Base-by-base conservation (phyloP, 1,140 invertebrate species). In the Helicoverpa armigera region DNA sequence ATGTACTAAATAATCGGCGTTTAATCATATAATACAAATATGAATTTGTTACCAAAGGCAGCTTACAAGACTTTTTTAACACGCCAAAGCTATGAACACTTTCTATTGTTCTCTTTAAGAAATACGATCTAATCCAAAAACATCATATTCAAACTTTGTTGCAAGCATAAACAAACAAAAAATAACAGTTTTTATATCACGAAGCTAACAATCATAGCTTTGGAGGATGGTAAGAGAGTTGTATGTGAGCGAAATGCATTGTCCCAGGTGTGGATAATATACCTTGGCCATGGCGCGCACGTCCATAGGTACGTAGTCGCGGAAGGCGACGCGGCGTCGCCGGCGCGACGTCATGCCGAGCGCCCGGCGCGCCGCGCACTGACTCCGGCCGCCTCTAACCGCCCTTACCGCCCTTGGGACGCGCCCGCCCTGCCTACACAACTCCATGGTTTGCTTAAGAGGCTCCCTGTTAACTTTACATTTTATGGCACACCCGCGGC, bases 261-360 rank as follows among this genome's bases (percentile, higher is more conserved):
- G 5, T 43, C 35, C 35, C 5, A 9, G 35, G 35, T 43, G 35
- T 5, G 43, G 23, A 13, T n/a, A 18, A 13, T 31, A 29, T 77
- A 94, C 93, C 94, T 93, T 94, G 63, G 94, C 92, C 94, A 95
- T 95, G 70, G 92, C 91, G 58, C 90, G 89, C 72, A 94, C 86
- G 83, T 95, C 94, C 91, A 95, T 91, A 35, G 90, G 94, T 80
- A 94, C 85, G 83, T 95, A 95, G 87, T 95, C 94, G 90, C 92
- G 89, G 61, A 94, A 95, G 56, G 89, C 92, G 86, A 95, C 93
- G 86, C 92, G 94, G 50, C 92, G 91, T 70, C 94, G 90, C 56
- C 90, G 92, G 56, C 92, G 90, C 84, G 92, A 93, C 84, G 87
- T 80, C 92, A 92, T 93, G 78, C 75, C 90, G 88, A 85, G 87